Conservation (phyloP, 2,113 vertebrate genomes). For the Pteruthius melanotis region DNA sequence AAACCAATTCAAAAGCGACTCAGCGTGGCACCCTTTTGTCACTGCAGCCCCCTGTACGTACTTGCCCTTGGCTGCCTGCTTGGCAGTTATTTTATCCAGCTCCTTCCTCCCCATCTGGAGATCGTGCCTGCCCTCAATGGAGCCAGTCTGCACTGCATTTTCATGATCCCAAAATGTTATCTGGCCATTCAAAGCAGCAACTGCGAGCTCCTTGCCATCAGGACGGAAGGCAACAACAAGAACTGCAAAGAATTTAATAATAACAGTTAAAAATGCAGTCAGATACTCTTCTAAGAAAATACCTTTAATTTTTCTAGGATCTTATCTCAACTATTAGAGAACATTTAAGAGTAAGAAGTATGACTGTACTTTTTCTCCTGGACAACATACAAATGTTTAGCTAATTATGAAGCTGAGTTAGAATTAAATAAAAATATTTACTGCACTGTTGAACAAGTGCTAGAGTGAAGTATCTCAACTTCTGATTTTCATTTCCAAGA, state of each 20-base stretch:
- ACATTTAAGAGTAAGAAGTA: background rate
- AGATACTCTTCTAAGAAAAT: background rate
- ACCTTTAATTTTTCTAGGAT: background rate
- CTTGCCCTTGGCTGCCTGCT: constrained; percentile 92
- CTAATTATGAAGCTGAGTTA: background rate
- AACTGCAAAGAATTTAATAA: constrained; percentile 61
- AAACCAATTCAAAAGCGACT: background rate
- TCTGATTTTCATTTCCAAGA: background rate
- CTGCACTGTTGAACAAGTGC: background rate
- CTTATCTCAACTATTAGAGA: background rate
- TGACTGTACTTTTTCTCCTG: background rate
- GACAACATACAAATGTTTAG: background rate
- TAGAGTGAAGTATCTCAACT: background rate
- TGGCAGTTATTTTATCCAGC: constrained; percentile 92
- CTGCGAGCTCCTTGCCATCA: constrained; percentile 88
- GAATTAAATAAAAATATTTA: background rate
- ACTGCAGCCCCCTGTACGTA: constrained; percentile 67
- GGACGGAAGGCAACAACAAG: constrained; percentile 85
- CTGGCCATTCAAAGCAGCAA: constrained; percentile 87
- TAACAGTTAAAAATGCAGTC: background rate
- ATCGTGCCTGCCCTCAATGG: constrained; percentile 87
- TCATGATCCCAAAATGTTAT: constrained; percentile 92
- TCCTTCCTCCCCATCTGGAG: constrained; percentile 90
- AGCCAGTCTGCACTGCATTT: constrained; percentile 79
- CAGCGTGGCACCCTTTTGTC: background rate